A percentile compares a stretch with the other conserved stretches of the same genome.
Conservation (phyloP, 2,113 vertebrate genomes). For the human (Homo sapiens) region GRCh38 chr14:78193001-78193500, state of each 20-base stretch:
- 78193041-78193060: not conserved
- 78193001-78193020: not conserved
- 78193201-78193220: not conserved
- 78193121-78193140: not conserved
- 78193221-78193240: not conserved
- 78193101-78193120: not conserved
- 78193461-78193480: not conserved
- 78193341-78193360: not conserved
- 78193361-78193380: not conserved
- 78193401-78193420: not conserved
- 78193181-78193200: not conserved
- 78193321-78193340: not conserved
- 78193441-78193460: not conserved
- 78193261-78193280: not conserved
- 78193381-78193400: not conserved
- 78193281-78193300: not conserved
- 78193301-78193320: not conserved
- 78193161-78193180: not conserved
- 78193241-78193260: not conserved
- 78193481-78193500: not conserved
- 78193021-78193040: not conserved
- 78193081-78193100: not conserved
- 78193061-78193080: not conserved
- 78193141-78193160: not conserved
- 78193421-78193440: not conserved